Evolutionary conservation across 2,888 invertebrate species (phyloP), one percentile per base, ranked within the genome.

Genomic region (Chymomyza fuscimana): DNA sequence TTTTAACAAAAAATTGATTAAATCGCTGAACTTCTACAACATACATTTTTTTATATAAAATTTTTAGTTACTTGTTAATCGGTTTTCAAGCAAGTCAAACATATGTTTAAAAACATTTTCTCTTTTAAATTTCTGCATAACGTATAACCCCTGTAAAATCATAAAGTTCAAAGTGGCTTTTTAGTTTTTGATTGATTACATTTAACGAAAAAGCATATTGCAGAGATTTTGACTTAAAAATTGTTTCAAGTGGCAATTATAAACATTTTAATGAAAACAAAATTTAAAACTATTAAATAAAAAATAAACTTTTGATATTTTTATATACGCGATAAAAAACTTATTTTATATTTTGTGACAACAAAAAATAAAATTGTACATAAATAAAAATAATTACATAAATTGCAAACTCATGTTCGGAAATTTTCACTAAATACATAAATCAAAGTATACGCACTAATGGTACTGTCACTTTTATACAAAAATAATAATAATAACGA

Each of bases 301-400:
- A 29, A 70, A 51, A 51, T 65, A 72, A 72, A 77, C 72, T 87
- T 88, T 87, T 88, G 87, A 89, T 88, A 89, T 88, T 89, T 87
- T 87, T 88, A 89, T 88, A 88, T 84, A 84, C 76, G 75, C 75
- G 80, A 77, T 77, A 82, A 80, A 81, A 78, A 67, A 67, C 64
- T 68, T 36, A 74, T 71, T 71, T 65, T 65, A 65, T 77, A 76
- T 76, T 78, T 77, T 77, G 66, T 71, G 29, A 71, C 46, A 64
- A 69, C 29, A 69, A 73, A 66, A 59, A 46, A 68, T 59, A 69
- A 69, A 64, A 69, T 70, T 86, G 85, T 88, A 81, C 79, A 77
- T 80, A 83, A 68, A 59, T 65, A 67, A 68, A 63, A 65, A 77
- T 78, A 72, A 52, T 40, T 61, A 66, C 46, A 51, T 65, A 66